Evolutionary conservation across 2,888 invertebrate species (phyloP).

Genomic region (Ornithoptera priamus): DNA sequence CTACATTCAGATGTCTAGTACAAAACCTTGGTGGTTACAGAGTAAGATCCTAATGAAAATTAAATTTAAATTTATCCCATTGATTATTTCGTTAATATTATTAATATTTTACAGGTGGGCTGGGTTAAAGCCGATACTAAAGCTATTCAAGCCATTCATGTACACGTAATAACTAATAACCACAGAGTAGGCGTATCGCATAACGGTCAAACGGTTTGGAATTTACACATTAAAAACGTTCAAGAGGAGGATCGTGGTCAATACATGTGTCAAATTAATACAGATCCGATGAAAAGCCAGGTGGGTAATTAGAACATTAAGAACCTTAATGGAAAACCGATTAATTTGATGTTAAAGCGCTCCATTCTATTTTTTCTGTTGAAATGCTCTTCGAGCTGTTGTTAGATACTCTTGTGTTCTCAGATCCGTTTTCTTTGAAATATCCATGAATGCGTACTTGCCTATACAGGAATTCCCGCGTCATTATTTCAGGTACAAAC

Average conservation of each 20-base stretch:
- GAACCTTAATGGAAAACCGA: neutral
- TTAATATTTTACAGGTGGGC: conserved; percentile 85
- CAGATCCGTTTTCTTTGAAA: conserved; percentile 37
- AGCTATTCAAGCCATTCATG: conserved; percentile 95
- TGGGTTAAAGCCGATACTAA: conserved; percentile 97
- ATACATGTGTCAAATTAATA: conserved; percentile 97
- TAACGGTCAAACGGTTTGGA: conserved; percentile 93
- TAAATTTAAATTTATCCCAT: neutral
- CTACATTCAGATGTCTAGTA: conserved; percentile 92
- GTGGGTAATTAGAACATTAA: conserved; percentile 61
- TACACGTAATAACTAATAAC: conserved; percentile 95
- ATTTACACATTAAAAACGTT: conserved; percentile 91
- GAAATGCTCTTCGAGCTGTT: conserved; percentile 33
- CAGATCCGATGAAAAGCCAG: conserved; percentile 96
- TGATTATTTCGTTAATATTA: neutral
- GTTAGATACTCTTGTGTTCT: conserved; percentile 26
- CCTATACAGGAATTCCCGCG: conserved; percentile 71
- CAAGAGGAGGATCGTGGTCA: conserved; percentile 93
- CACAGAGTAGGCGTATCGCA: conserved; percentile 91
- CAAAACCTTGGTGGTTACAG: conserved; percentile 93
- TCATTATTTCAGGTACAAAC: conserved; percentile 76
- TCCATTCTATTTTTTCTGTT: conserved; percentile 48
- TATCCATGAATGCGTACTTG: conserved; percentile 68
- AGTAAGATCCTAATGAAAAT: conserved; percentile 76
- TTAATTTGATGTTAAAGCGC: conserved; percentile 55